phyloP scores from a whole-genome alignment of 2,797 vertebrate species.

The Hippocampus kuda region DNA sequence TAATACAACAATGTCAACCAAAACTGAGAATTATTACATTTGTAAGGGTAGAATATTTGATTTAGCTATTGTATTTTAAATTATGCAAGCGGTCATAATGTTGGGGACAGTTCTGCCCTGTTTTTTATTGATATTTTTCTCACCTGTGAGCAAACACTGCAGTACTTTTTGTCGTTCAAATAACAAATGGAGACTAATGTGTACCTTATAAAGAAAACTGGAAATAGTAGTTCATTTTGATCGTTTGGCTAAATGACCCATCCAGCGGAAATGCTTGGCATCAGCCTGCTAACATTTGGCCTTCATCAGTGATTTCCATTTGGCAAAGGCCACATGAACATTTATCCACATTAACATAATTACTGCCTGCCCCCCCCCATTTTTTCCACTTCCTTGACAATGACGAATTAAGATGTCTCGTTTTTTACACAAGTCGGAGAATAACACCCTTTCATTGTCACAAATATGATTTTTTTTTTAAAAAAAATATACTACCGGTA shows the following conservation, averaged over 20 bases:
- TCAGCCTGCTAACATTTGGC: slow-evolving; percentile 1
- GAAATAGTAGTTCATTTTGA: background rate
- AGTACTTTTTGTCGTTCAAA: background rate
- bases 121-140: background rate
- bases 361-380: background rate
- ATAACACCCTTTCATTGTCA: background rate
- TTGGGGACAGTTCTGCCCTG: background rate
- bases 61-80: background rate
- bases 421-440: background rate
- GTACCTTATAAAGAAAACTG: background rate
- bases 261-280: background rate
- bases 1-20: background rate
- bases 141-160: background rate
- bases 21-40: background rate
- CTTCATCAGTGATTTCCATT: background rate
- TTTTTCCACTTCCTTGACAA: background rate
- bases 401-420: background rate
- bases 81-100: background rate
- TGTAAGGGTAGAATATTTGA: background rate
- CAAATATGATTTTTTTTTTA: background rate
- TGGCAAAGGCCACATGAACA: slow-evolving; percentile 3
- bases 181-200: background rate
- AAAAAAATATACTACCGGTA: background rate
- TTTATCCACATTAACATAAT: background rate
- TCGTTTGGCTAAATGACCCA: background rate